A percentile compares a stretch with the other conserved stretches of the same genome.
Conservation (phyloP, 2,888 invertebrate genomes). For the Ophonus ardosiacus region DNA sequence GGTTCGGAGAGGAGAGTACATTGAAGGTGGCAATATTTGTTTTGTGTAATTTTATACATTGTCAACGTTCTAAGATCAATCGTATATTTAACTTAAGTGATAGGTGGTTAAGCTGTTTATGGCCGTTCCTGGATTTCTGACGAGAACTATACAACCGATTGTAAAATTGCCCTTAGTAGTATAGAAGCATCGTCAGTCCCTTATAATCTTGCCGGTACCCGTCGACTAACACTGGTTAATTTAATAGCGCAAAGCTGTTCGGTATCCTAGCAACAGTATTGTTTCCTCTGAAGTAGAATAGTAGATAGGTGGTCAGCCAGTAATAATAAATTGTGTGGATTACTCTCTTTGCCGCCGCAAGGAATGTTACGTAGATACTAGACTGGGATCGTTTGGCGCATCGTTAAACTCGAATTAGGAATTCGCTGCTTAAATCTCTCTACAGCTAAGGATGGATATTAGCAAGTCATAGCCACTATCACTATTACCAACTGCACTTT, state of each 20-base stretch:
- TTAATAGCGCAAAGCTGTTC: background rate
- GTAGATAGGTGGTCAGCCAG: conserved; percentile 34
- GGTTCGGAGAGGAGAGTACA: too few relatives aligned
- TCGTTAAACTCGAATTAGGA: conserved; percentile 34
- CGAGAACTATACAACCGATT: too few relatives aligned
- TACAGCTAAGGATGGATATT: conserved; percentile 8
- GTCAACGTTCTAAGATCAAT: too few relatives aligned
- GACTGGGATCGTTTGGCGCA: conserved; percentile 24
- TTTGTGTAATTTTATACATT: too few relatives aligned
- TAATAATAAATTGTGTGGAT: conserved; percentile 28
- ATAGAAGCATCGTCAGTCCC: too few relatives aligned
- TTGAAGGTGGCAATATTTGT: too few relatives aligned
- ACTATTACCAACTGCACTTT: background rate
- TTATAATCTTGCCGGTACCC: too few relatives aligned
- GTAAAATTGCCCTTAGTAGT: too few relatives aligned
- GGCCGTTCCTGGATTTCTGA: too few relatives aligned
- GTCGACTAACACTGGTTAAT: background rate
- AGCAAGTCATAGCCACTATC: background rate
- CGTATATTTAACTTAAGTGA: too few relatives aligned
- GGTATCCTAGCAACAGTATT: conserved; percentile 5
- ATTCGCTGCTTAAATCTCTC: conserved; percentile 11
- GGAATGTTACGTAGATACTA: background rate
- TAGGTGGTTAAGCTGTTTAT: too few relatives aligned
- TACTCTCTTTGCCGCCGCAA: conserved; percentile 13
- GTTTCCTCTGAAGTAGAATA: conserved; percentile 10